Conservation (phyloP, 2,113 vertebrate species). For the Eulemur macaco region DNA sequence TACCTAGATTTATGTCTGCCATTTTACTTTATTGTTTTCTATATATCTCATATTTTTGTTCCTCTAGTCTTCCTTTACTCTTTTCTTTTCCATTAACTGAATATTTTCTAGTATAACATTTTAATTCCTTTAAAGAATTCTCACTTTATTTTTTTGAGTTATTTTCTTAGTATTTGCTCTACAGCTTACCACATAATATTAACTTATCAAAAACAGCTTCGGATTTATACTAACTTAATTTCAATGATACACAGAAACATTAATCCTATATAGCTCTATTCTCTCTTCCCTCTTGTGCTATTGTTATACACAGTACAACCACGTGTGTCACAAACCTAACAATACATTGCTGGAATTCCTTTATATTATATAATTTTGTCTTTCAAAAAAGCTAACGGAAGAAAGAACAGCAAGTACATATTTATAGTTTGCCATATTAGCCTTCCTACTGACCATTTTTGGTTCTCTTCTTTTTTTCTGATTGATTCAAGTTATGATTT, state of each 20-base stretch:
- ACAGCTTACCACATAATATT: background rate
- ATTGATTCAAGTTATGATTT: background rate
- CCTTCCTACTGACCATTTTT: background rate
- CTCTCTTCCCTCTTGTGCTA: background rate
- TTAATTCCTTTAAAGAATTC: background rate
- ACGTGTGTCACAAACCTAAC: background rate
- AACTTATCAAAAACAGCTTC: background rate
- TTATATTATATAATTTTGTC: background rate
- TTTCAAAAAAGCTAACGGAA: background rate
- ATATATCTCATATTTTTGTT: background rate
- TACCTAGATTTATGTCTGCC: background rate
- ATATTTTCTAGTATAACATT: background rate
- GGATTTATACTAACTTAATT: background rate
- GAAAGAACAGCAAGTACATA: background rate
- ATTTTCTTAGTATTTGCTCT: background rate
- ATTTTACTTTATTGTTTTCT: background rate
- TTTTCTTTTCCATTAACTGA: background rate
- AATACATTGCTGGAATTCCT: background rate
- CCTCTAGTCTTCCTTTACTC: background rate
- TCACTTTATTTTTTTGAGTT: background rate
- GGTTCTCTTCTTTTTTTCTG: background rate
- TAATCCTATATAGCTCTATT: background rate
- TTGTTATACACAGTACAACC: background rate
- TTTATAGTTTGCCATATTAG: background rate
- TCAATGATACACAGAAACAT: background rate